Evolutionary conservation across 1,140 invertebrate species (phyloP).

Genomic region (Caenorhabditis remanei): DNA sequence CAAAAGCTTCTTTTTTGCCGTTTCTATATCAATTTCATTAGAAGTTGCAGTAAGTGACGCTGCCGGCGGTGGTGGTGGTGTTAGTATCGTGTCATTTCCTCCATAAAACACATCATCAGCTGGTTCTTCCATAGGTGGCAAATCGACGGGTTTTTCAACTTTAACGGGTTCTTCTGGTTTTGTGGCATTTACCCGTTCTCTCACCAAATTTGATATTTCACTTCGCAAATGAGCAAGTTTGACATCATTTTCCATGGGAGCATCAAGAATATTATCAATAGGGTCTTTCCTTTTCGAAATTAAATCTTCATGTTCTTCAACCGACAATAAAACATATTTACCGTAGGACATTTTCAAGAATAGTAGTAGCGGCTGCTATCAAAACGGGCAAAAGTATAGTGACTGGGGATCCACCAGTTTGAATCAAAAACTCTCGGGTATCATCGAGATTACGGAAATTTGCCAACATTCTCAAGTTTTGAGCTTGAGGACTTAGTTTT

Average conservation of each 20-base stretch:
- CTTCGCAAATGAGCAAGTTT: background rate
- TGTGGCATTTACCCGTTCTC: background rate
- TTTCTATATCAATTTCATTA: background rate
- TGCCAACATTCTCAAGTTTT: no score
- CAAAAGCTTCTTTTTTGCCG: background rate
- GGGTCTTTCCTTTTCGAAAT: background rate
- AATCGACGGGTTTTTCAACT: no score
- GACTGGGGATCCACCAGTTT: background rate
- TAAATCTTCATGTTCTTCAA: background rate
- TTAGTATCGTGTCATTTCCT: background rate
- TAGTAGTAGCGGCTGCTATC: background rate
- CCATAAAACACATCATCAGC: background rate
- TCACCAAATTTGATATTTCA: background rate
- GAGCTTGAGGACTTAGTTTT: no score
- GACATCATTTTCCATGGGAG: background rate
- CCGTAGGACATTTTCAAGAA: constrained; percentile 10
- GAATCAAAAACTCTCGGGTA: background rate
- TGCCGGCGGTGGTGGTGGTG: background rate
- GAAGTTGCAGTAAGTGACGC: background rate
- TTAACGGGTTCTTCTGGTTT: no score
- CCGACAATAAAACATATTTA: background rate
- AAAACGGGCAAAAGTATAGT: background rate
- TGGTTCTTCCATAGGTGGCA: no score
- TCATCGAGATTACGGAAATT: background rate
- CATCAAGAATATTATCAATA: background rate